Percentiles rank a stretch among this genome's conserved stretches.
These are phyloP conservation scores for Epinotia bilunana DNA, from an alignment of 2,888 invertebrate genomes.

Conservation along the genomic window DNA sequence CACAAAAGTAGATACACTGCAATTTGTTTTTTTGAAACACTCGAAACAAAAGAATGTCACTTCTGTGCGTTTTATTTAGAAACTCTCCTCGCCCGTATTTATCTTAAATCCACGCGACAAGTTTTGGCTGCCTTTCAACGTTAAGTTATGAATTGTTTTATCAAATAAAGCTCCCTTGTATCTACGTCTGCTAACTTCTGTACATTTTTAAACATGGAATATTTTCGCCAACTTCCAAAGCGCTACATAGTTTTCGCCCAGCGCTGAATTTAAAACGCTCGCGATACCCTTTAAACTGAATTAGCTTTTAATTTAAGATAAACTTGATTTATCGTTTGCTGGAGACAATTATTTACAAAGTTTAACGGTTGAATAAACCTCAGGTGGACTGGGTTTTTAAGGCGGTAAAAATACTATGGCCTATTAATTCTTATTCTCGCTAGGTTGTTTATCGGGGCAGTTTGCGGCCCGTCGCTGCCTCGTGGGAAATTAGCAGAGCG, in stretches of 20 bases:
- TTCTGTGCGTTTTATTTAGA: background rate
- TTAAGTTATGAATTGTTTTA: conserved; percentile 41
- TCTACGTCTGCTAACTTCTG: conserved; percentile 26
- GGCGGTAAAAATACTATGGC: conserved; percentile 40
- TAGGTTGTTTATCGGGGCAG: conserved; percentile 44
- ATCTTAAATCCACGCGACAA: conserved; percentile 25
- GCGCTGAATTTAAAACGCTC: conserved; percentile 35
- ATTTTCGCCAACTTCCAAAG: conserved; percentile 20
- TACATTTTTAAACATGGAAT: conserved; percentile 38
- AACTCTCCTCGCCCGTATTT: conserved; percentile 15
- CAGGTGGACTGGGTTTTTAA: conserved; percentile 41
- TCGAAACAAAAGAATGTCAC: background rate
- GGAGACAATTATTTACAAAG: conserved; percentile 41
- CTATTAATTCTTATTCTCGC: conserved; percentile 45
- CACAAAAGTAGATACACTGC: no score
- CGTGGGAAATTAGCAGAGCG: conserved; percentile 43
- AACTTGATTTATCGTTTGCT: conserved; percentile 37
- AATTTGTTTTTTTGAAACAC: background rate
- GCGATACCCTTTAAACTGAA: conserved; percentile 40
- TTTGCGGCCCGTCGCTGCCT: conserved; percentile 43
- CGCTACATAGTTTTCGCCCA: conserved; percentile 34
- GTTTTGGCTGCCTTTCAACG: conserved; percentile 13
- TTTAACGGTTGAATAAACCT: conserved; percentile 36
- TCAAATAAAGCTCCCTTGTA: conserved; percentile 17
- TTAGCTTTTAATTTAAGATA: conserved; percentile 44